Percentiles rank a stretch among this genome's conserved stretches.
Conservation (phyloP, 2,888 invertebrate genomes). For the Chalcis sispes region DNA sequence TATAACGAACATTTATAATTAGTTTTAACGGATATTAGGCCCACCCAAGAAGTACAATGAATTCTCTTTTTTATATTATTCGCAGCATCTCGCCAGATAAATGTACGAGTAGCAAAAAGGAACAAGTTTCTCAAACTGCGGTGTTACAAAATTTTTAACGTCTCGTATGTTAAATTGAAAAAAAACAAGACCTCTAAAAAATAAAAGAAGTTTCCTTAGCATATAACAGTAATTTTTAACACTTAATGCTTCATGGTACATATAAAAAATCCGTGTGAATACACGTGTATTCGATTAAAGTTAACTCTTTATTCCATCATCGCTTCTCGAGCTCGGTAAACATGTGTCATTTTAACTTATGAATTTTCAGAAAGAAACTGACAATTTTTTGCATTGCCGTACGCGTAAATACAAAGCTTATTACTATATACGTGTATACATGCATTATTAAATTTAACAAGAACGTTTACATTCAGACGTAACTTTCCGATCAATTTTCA, state of each 20-base stretch:
- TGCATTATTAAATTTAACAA: no score
- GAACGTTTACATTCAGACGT: no score
- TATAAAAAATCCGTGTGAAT: neutral
- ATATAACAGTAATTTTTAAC: neutral
- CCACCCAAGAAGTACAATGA: constrained; percentile 50
- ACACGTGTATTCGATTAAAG: neutral
- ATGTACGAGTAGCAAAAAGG: constrained; percentile 14
- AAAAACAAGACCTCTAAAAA: no score
- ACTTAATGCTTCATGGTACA: neutral
- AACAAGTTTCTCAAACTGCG: constrained; percentile 8
- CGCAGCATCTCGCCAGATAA: neutral
- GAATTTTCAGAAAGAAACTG: no score
- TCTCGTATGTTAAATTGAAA: neutral
- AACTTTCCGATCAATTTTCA: no score
- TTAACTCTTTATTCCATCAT: neutral
- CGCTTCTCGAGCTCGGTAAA: no score
- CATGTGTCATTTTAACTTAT: no score
- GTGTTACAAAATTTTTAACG: constrained; percentile 11
- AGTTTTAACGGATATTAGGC: constrained; percentile 25
- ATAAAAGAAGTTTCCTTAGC: constrained; percentile 6
- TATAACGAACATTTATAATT: no score
- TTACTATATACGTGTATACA: no score
- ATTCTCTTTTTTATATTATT: constrained; percentile 41
- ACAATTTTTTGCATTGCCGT: no score
- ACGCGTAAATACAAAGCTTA: no score